Conservation (phyloP, 2,797 vertebrate species). For the Oreonectes daqikongensis region DNA sequence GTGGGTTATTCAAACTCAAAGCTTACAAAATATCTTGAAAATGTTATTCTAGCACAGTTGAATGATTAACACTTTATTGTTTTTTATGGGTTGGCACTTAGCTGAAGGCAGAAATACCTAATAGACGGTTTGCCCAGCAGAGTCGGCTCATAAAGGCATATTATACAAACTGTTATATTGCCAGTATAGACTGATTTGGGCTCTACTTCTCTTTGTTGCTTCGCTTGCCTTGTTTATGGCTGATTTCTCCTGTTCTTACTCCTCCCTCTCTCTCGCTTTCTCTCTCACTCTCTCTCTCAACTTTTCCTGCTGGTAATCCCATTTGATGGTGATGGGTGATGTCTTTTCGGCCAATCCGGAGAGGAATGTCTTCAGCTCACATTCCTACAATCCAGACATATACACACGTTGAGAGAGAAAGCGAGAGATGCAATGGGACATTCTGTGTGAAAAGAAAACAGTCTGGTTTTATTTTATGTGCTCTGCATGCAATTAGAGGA, state of each 20-base stretch:
- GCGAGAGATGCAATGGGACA: conserved; percentile 55
- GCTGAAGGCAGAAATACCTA: background rate
- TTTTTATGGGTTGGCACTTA: conserved; percentile 4
- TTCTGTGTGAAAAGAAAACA: conserved; percentile 72
- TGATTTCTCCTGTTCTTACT: conserved; percentile 36
- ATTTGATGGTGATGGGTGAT: conserved; percentile 72
- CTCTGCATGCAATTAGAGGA: conserved; percentile 76
- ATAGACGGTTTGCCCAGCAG: conserved; percentile 54
- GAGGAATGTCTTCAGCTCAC: conserved; percentile 72
- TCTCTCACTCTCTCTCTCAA: conserved; percentile 8
- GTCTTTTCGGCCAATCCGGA: conserved; percentile 71
- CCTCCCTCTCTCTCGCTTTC: conserved; percentile 34
- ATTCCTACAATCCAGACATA: conserved; percentile 68
- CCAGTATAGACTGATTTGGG: too few relatives aligned
- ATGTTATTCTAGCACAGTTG: conserved; percentile 9
- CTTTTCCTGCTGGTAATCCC: conserved; percentile 74
- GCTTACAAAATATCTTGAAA: conserved; percentile 13
- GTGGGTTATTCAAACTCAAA: conserved; percentile 27
- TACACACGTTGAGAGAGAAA: conserved; percentile 48
- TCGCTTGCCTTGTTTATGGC: conserved; percentile 47
- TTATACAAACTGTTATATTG: conserved; percentile 26
- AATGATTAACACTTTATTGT: conserved; percentile 5
- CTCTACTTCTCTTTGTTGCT: conserved; percentile 51
- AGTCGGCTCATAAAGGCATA: conserved; percentile 16
- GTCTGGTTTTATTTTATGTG: conserved; percentile 81